Conservation (phyloP, 2,113 vertebrate species). For the Terrapene triunguis region DNA sequence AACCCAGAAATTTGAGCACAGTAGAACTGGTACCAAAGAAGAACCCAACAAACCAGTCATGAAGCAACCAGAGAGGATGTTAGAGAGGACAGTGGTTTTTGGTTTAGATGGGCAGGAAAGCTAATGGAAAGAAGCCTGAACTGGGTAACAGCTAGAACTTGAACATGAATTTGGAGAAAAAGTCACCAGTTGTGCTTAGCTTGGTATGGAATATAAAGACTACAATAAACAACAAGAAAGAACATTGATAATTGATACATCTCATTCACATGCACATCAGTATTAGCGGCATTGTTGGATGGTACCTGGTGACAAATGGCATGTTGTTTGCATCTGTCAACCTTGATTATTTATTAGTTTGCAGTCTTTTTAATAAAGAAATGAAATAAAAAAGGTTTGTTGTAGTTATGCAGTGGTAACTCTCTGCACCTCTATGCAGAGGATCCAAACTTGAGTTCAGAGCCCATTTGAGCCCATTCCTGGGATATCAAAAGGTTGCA, state of each 20-base stretch:
- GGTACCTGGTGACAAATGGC: background rate
- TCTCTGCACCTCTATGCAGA: background rate
- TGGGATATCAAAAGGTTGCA: background rate
- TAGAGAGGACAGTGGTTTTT: background rate
- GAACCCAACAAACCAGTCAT: background rate
- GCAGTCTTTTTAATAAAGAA: background rate
- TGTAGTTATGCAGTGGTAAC: background rate
- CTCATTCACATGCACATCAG: accelerated
- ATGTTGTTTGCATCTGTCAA: background rate
- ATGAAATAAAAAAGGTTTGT: background rate
- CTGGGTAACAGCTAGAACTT: background rate
- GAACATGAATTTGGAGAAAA: background rate
- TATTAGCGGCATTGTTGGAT: background rate
- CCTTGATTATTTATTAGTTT: background rate
- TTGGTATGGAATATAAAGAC: background rate
- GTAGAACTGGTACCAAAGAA: background rate
- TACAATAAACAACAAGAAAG: background rate
- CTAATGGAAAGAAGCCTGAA: background rate
- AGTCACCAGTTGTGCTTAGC: background rate
- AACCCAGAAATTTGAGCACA: background rate
- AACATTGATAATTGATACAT: background rate
- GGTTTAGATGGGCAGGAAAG: background rate
- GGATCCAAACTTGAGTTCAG: background rate
- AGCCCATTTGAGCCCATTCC: background rate
- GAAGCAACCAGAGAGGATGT: background rate